Percentiles rank a stretch among this genome's conserved stretches.
Conservation (phyloP, 2,888 invertebrate genomes). For the Melanchra persicariae region DNA sequence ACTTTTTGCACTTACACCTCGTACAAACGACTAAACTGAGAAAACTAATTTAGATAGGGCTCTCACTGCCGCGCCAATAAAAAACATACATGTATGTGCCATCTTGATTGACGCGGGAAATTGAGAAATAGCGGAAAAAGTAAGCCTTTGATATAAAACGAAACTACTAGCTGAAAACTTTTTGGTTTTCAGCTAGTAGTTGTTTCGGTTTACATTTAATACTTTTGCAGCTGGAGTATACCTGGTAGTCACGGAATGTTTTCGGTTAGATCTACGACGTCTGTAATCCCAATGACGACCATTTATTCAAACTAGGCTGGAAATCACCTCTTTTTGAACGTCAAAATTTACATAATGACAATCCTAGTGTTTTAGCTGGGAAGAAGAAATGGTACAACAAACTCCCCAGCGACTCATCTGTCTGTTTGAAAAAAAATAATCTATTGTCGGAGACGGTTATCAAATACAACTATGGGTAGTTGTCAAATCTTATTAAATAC, state of each 20-base stretch:
- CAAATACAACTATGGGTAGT: too few relatives aligned
- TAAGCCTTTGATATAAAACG: constrained; percentile 28
- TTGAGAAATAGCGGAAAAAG: constrained; percentile 51
- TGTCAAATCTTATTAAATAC: too few relatives aligned
- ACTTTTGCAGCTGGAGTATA: not conserved
- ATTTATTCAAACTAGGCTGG: too few relatives aligned
- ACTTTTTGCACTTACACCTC: constrained; percentile 18
- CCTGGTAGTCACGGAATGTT: not conserved
- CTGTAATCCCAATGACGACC: not conserved
- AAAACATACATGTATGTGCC: constrained; percentile 17
- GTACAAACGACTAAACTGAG: constrained; percentile 20
- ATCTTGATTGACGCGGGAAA: constrained; percentile 58
- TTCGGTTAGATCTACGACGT: not conserved
- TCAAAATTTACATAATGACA: too few relatives aligned
- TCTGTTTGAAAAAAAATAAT: too few relatives aligned
- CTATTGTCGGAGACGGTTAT: too few relatives aligned
- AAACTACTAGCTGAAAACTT: constrained; percentile 17
- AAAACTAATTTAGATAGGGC: constrained; percentile 61
- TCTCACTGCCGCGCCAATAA: constrained; percentile 22
- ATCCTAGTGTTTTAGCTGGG: too few relatives aligned
- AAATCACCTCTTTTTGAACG: too few relatives aligned
- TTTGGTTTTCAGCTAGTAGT: too few relatives aligned
- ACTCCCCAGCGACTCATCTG: too few relatives aligned
- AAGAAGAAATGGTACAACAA: too few relatives aligned
- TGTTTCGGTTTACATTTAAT: constrained; percentile 11